These are phyloP conservation scores for Chloebia gouldiae DNA, from an alignment of 2,113 vertebrate species.

Conservation along the genomic window DNA sequence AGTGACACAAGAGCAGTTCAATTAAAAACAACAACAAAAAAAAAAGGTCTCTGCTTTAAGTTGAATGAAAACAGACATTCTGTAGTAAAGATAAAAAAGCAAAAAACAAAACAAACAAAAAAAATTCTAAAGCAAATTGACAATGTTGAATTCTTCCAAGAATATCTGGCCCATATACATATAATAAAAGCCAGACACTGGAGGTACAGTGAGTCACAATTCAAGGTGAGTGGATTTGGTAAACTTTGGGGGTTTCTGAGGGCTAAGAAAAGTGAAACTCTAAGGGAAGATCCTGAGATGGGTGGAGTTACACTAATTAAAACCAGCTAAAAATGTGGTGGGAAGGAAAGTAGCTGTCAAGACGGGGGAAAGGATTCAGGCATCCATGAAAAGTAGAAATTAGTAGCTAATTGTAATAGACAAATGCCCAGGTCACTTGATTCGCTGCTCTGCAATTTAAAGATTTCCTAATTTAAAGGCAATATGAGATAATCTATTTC, in stretches of 20 bases:
- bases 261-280: not conserved
- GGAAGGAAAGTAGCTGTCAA: not conserved
- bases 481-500: constrained; percentile 4
- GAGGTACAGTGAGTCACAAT: not conserved
- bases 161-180: not conserved
- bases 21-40: not conserved
- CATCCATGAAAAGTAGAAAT: not conserved
- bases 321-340: not conserved
- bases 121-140: not conserved
- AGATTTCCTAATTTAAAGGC: not conserved
- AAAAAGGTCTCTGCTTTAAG: not conserved
- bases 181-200: not conserved
- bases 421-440: not conserved
- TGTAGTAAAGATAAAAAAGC: accelerated
- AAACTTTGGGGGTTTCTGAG: not conserved
- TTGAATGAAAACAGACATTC: not conserved
- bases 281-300: not conserved
- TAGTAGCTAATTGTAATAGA: not conserved
- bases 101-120: not conserved
- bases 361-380: not conserved
- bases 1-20: not conserved
- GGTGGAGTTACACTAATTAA: not conserved
- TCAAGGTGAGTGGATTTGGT: not conserved
- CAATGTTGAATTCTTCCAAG: not conserved
- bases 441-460: not conserved